Evolutionary conservation across 2,113 vertebrate species (phyloP), one percentile per base, ranked within the genome.

Genomic region (Peromyscus polionotus): DNA sequence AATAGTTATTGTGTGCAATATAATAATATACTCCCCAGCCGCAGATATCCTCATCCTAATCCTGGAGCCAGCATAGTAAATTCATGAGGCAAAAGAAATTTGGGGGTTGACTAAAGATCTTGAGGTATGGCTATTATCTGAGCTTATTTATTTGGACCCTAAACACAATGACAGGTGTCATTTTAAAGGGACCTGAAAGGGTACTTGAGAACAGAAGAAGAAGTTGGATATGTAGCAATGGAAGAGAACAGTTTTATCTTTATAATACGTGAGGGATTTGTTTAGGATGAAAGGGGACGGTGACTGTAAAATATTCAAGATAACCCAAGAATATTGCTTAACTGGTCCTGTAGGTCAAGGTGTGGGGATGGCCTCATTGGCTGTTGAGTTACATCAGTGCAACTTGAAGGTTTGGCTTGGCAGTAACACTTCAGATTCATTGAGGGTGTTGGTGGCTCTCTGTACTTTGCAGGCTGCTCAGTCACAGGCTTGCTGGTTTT

Each of bases 371-470:
- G 42, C 3, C 42, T 72, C 0, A 5, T 13, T 20, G 33, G 20
- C 3, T 83, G 3, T 61, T 89, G 59, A 19, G 7, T 22, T 31
- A 26, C 1, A 3, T 36, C 33, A 0, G 0, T 1, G 12, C 28
- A 9, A 5, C 31, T 76, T 33, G 0, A 48, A 36, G 26, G 20
- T 33, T 72, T 51, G 19, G 0, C 31, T 42, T 28, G 80, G 11
- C 12, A 72, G 42, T 10, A 28, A 1, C 3, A 36, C 8, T 77
- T 28, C 22, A 65, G 1, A 45, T 9, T 75, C 31, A 7, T 1
- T 6, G 5, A 0, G 14, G 14, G 31, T 13, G 0, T 48, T 33
- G 42, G n/a, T 9, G 63, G 22, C 7, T 3, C 17, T 81, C 6
- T 7, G 42, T 4, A 0, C n/a, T 80, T 36, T 36, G 26, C 19